Conservation (phyloP, 2,113 vertebrate species). For the Erythrocercus mccallii region DNA sequence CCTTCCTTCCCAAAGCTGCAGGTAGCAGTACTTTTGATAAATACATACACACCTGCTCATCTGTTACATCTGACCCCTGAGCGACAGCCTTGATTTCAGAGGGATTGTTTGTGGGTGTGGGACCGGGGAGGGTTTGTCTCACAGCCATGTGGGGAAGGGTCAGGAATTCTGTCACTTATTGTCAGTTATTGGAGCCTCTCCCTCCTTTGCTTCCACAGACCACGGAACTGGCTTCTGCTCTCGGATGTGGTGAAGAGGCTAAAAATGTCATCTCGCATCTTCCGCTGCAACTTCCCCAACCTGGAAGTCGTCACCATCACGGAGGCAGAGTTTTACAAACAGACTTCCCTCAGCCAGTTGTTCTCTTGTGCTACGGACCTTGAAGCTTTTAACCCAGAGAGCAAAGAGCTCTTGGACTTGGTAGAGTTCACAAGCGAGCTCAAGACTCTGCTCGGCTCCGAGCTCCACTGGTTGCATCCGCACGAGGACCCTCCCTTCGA, state of each 20-base stretch:
- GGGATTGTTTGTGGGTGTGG: neutral
- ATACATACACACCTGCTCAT: accelerated
- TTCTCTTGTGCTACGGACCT: constrained; percentile 88
- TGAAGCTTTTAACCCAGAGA: constrained; percentile 87
- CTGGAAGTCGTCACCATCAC: constrained; percentile 90
- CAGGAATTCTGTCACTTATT: neutral
- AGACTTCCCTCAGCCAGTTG: constrained; percentile 90
- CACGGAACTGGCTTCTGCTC: constrained; percentile 92
- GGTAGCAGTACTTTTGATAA: neutral
- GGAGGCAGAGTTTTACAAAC: constrained; percentile 90
- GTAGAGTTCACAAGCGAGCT: constrained; percentile 91
- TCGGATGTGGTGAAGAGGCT: constrained; percentile 88
- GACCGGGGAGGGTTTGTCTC: neutral
- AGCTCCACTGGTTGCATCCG: constrained; percentile 84
- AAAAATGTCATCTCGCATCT: constrained; percentile 87
- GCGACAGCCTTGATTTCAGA: neutral
- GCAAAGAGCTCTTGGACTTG: constrained; percentile 91
- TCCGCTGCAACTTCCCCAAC: constrained; percentile 87
- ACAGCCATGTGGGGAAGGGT: accelerated
- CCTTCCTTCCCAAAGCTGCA: neutral
- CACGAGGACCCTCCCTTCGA: constrained; percentile 60
- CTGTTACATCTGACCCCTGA: accelerated
- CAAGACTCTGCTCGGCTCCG: constrained; percentile 87
- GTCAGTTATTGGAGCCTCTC: neutral
- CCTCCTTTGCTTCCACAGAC: constrained; percentile 67